phyloP scores from a whole-genome alignment of 2,888 invertebrate genomes.

The Cryptophagus acutangulus region DNA sequence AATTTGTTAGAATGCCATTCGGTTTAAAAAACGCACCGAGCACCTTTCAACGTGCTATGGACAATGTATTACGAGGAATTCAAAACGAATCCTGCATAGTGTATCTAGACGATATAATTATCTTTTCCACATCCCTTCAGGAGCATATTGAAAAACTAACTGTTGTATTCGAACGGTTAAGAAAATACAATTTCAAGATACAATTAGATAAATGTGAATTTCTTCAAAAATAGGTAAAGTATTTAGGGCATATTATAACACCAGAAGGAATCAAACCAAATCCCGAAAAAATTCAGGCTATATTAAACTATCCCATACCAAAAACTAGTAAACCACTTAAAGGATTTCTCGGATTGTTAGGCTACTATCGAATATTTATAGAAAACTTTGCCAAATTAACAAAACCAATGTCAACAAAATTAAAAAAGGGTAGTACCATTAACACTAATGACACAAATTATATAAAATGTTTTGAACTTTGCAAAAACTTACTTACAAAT shows the following conservation, averaged over 20 bases:
- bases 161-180: constrained; percentile 25
- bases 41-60: constrained; percentile 15
- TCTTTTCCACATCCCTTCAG: constrained; percentile 18
- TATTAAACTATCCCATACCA: background rate
- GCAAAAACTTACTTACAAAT: constrained; percentile 12
- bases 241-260: constrained; percentile 35
- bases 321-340: constrained; percentile 2
- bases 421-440: constrained; percentile 4
- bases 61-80: constrained; percentile 17
- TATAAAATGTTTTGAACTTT: constrained; percentile 3
- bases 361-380: constrained; percentile 13
- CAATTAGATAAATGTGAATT: too few relatives aligned
- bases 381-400: constrained; percentile 10
- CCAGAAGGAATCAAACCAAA: constrained; percentile 24
- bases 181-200: constrained; percentile 26
- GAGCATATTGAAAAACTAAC: constrained; percentile 24
- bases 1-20: constrained; percentile 21
- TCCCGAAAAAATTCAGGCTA: too few relatives aligned
- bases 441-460: background rate
- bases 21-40: constrained; percentile 25
- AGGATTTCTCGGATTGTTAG: constrained; percentile 9
- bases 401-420: constrained; percentile 6
- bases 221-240: constrained; percentile 27
- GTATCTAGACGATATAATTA: constrained; percentile 35
- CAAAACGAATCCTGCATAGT: constrained; percentile 19